These are phyloP conservation scores for Saccopteryx leptura DNA, from an alignment of 2,113 vertebrate species.

Conservation along the genomic window DNA sequence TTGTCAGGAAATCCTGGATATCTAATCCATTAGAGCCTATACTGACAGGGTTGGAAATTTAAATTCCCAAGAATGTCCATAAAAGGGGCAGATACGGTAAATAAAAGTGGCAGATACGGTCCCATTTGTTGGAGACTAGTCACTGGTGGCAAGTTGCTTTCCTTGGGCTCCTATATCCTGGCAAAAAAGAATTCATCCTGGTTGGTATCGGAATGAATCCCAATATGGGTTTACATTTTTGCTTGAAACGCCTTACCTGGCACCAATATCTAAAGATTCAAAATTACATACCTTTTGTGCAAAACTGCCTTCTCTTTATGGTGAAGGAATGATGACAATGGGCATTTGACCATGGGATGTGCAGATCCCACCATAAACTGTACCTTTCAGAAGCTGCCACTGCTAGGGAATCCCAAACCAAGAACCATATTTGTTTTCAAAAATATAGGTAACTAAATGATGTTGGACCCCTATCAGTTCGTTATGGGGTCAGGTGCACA, in stretches of 20 bases:
- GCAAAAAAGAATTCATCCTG: neutral
- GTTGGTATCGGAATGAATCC: neutral
- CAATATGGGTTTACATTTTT: neutral
- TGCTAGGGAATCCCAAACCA: neutral
- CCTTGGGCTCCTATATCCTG: neutral
- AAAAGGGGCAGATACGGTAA: neutral
- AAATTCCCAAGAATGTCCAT: neutral
- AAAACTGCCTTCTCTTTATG: neutral
- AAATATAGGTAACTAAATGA: neutral
- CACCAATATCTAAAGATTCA: neutral
- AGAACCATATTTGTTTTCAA: slow-evolving; percentile 1
- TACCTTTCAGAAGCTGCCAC: neutral
- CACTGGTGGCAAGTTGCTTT: neutral
- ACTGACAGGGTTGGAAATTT: neutral
- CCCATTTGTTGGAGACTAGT: neutral
- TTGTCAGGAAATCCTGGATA: neutral
- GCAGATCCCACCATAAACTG: neutral
- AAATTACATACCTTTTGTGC: neutral
- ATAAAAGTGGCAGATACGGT: neutral
- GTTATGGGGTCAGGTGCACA: neutral
- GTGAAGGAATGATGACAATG: neutral
- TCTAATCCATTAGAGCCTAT: neutral
- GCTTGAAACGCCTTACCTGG: neutral
- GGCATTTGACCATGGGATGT: neutral
- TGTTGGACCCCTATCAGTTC: neutral